These are phyloP conservation scores for Oxyruncus cristatus DNA, from an alignment of 2,113 vertebrate species.

Conservation along the genomic window DNA sequence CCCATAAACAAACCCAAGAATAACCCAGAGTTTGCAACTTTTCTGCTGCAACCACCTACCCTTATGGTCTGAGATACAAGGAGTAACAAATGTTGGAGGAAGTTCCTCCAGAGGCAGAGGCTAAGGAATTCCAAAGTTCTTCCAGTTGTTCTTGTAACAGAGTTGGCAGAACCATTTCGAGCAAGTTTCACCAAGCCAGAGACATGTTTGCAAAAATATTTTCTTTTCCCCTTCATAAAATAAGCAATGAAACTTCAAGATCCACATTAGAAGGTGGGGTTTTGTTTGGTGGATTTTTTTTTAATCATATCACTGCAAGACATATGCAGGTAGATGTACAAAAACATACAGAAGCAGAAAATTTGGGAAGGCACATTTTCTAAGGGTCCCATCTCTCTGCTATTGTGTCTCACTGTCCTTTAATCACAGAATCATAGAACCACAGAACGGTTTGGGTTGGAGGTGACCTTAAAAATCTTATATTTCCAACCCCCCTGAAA, in stretches of 20 bases:
- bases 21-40: background rate
- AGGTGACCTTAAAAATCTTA: background rate
- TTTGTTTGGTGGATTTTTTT: background rate
- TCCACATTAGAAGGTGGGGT: accelerated
- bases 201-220: background rate
- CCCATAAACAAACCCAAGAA: background rate
- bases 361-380: background rate
- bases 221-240: background rate
- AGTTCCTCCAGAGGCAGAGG: accelerated
- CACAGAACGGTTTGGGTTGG: background rate
- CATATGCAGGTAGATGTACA: accelerated
- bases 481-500: background rate
- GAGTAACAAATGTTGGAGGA: background rate
- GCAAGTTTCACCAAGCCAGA: background rate
- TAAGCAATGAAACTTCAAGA: background rate
- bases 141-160: accelerated
- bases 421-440: background rate
- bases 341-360: background rate
- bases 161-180: background rate
- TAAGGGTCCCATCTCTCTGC: background rate
- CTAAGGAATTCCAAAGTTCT: background rate
- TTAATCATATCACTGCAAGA: accelerated
- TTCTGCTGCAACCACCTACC: background rate
- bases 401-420: background rate
- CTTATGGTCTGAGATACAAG: accelerated